Percentiles rank a stretch among this genome's conserved stretches.
Conservation (phyloP, 2,797 vertebrate species). For the Chaetodon trifasciatus region DNA sequence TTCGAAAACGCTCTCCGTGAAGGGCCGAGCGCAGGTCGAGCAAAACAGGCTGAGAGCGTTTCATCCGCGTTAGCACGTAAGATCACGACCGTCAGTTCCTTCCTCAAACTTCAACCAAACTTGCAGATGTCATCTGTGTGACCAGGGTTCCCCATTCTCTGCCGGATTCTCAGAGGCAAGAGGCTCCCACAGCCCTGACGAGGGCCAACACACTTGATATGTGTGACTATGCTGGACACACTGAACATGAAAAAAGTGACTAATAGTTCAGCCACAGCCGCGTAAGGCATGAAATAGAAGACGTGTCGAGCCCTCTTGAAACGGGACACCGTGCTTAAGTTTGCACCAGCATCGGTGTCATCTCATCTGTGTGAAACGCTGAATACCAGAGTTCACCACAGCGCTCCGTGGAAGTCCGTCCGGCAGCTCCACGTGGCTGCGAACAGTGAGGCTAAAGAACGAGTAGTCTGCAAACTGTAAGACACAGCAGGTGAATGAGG, state of each 20-base stretch:
- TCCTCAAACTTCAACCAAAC: slow-evolving; percentile 46
- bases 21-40: not conserved
- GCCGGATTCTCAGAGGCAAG: slow-evolving; percentile 4
- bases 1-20: not conserved
- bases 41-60: not conserved
- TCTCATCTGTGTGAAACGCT: slow-evolving; percentile 11
- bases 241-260: not conserved
- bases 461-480: not conserved
- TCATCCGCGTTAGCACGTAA: slow-evolving; percentile 31
- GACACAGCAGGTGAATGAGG: not conserved
- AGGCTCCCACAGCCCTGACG: not conserved
- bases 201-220: slow-evolving; percentile 4
- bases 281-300: slow-evolving; percentile 41
- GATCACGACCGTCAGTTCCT: slow-evolving; percentile 45
- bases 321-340: slow-evolving; percentile 21
- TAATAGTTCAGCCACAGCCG: not conserved
- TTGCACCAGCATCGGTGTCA: slow-evolving; percentile 41
- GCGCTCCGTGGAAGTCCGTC: not conserved
- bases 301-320: slow-evolving; percentile 34
- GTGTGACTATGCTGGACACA: not conserved
- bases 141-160: slow-evolving; percentile 8
- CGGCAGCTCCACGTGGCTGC: not conserved
- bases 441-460: not conserved
- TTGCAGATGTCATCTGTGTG: slow-evolving; percentile 10
- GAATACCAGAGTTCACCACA: slow-evolving; percentile 45